Evolutionary conservation across 2,888 invertebrate genomes (phyloP).

Genomic region (Perizoma affinitatum): DNA sequence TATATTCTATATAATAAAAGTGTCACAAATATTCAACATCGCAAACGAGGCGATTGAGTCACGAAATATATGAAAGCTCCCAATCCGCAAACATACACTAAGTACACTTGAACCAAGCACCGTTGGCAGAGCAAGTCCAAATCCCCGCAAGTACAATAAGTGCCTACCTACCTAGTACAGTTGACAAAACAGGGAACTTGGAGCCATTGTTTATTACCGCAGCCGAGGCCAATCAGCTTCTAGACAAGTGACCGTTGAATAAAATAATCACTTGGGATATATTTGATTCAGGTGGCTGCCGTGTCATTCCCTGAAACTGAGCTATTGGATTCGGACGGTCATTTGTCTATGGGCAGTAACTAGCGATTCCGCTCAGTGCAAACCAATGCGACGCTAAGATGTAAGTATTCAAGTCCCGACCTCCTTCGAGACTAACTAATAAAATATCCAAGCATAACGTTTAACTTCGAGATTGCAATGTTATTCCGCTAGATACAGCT

Average conservation of each 20-base stretch:
- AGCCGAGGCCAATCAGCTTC: conserved; percentile 17
- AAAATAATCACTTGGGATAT: neutral
- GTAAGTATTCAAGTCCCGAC: conserved; percentile 39
- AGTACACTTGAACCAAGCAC: conserved; percentile 2
- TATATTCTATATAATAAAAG: no score
- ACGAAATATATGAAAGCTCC: conserved; percentile 9
- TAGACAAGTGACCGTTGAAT: conserved; percentile 7
- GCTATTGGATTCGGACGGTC: neutral
- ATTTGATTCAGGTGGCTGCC: no score
- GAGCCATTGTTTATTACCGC: conserved; percentile 7
- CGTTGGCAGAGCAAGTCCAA: conserved; percentile 12
- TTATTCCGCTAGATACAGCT: conserved; percentile 31
- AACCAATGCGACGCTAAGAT: conserved; percentile 42
- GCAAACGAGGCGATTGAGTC: conserved; percentile 16
- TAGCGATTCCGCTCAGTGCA: conserved; percentile 21
- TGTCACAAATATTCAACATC: neutral
- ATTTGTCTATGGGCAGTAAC: conserved; percentile 2
- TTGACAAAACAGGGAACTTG: conserved; percentile 13
- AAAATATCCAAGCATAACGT: conserved; percentile 44
- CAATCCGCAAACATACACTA: conserved; percentile 2
- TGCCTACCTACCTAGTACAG: neutral
- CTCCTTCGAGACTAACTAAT: conserved; percentile 35
- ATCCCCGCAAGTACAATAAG: conserved; percentile 9
- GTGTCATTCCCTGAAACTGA: no score
- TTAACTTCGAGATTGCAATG: conserved; percentile 44